Evolutionary conservation across 2,113 vertebrate genomes (phyloP).

Genomic region (Lophius piscatorius): DNA sequence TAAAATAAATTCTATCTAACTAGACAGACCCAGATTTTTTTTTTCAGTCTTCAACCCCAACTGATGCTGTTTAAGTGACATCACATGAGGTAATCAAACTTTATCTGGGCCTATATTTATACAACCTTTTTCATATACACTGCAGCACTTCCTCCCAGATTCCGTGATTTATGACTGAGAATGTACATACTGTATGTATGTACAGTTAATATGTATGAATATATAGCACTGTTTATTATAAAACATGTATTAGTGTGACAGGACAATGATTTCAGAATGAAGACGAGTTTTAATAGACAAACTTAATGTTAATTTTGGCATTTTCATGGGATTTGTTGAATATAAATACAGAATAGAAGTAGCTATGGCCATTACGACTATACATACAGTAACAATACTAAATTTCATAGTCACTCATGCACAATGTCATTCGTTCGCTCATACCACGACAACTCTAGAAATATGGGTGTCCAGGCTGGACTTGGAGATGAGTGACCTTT

Average conservation of each 20-base stretch:
- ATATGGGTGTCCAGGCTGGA: slow-evolving; percentile 57
- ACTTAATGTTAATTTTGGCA: slow-evolving; percentile 1
- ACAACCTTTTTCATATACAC: neutral
- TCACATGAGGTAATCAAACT: neutral
- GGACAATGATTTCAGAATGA: too few relatives aligned
- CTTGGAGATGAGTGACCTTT: slow-evolving; percentile 48
- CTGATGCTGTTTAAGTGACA: neutral
- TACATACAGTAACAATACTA: slow-evolving; percentile 5
- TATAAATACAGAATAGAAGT: slow-evolving; percentile 24
- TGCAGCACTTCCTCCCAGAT: too few relatives aligned
- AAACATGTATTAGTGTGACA: too few relatives aligned
- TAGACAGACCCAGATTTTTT: neutral
- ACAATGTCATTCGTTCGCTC: slow-evolving; percentile 30
- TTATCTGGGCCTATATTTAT: neutral
- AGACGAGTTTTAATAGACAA: neutral
- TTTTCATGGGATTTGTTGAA: slow-evolving; percentile 31
- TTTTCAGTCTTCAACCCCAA: neutral
- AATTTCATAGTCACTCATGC: slow-evolving; percentile 5
- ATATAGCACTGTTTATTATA: too few relatives aligned
- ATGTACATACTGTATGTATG: too few relatives aligned
- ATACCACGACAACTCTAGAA: slow-evolving; percentile 38
- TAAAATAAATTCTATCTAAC: neutral
- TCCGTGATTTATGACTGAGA: too few relatives aligned
- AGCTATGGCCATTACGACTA: slow-evolving; percentile 5
- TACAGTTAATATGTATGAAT: too few relatives aligned